Base-by-base conservation (phyloP, 30 jellyfish, hydroid and myxozoan species). In the Nemopilema nomurai region DNA sequence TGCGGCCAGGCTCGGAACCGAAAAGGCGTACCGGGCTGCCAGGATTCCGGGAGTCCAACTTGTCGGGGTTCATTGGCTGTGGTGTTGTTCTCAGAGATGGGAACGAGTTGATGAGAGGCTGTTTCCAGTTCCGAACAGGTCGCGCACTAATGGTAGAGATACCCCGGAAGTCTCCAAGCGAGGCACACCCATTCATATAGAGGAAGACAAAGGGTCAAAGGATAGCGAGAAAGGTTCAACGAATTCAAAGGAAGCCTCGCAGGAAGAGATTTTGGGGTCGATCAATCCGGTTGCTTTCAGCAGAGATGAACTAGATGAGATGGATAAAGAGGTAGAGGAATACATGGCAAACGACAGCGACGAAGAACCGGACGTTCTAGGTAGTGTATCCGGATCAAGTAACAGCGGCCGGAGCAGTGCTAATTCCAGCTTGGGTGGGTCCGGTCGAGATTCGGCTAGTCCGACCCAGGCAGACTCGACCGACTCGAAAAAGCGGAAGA, bases 1-100 rank as follows among this genome's bases (percentile, higher is more conserved):
- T 9, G 99, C 99, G 22, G 99, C 99, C 4, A 89, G 99, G 18
- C 97, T 85, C 53, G 99, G 99, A 20, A 94, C 99, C 1, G 98
- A 94, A 69, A 94, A 94, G 64, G 99, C 99, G 19, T 85, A 85
- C 72, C 84, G 83, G 20, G 99, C 99, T 8, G 75, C 65, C 66
- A 94, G 80, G 63, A 26, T 80, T 24, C 84, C 89, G 1, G 90
- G 80, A 33, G 89, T 94, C 16, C 67, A 89, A 73, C 87, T 94
- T 28, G 99, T 94, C 21, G 93, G 90, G 49, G 98, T 97, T 1
- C 86, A 89, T 49, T 94, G 99, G 99, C 87, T 94, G 20, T 94
- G 99, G 99, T 89, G 97, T 71, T 87, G 96, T 71, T 84, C 82
- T 41, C 98, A 94, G 71, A 28, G 99, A 52, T 94, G 99, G 99